phyloP scores from a whole-genome alignment of 2,888 invertebrate species.

The Lobophora halterata region DNA sequence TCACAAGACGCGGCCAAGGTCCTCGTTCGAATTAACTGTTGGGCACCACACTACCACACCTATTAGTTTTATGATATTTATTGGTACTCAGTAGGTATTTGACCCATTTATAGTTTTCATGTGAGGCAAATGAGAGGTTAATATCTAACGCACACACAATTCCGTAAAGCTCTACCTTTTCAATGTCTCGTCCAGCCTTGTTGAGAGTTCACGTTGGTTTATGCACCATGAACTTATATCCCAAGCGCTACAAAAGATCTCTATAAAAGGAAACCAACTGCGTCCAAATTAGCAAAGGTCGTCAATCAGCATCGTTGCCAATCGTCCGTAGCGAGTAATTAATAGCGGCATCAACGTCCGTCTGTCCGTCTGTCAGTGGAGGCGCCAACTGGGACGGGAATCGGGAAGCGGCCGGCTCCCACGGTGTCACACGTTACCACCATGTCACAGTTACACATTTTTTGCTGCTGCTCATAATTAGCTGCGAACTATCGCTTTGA shows the following conservation, averaged over 20 bases:
- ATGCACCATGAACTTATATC: background rate
- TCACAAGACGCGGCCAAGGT: conserved; percentile 49
- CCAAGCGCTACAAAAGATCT: background rate
- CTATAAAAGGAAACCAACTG: conserved; percentile 17
- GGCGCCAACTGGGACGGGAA: conserved; percentile 49
- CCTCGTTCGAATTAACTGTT: conserved; percentile 41
- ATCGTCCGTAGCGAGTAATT: conserved; percentile 39
- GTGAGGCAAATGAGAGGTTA: too few relatives aligned
- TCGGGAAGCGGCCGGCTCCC: conserved; percentile 40
- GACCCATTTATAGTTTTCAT: conserved; percentile 23
- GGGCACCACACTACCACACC: conserved; percentile 33
- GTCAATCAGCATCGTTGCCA: conserved; percentile 33
- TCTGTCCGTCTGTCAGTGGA: conserved; percentile 33
- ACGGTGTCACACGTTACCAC: conserved; percentile 27
- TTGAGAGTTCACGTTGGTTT: too few relatives aligned
- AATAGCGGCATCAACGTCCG: conserved; percentile 33
- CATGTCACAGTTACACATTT: conserved; percentile 18
- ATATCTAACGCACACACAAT: too few relatives aligned
- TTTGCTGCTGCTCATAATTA: conserved; percentile 13
- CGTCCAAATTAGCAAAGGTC: conserved; percentile 18
- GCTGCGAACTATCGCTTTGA: background rate
- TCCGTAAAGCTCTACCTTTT: too few relatives aligned
- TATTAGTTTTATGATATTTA: conserved; percentile 30
- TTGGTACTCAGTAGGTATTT: conserved; percentile 26
- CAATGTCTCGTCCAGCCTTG: too few relatives aligned